Evolutionary conservation across 2,797 vertebrate genomes (phyloP).

Genomic region (Buceros bicornis): DNA sequence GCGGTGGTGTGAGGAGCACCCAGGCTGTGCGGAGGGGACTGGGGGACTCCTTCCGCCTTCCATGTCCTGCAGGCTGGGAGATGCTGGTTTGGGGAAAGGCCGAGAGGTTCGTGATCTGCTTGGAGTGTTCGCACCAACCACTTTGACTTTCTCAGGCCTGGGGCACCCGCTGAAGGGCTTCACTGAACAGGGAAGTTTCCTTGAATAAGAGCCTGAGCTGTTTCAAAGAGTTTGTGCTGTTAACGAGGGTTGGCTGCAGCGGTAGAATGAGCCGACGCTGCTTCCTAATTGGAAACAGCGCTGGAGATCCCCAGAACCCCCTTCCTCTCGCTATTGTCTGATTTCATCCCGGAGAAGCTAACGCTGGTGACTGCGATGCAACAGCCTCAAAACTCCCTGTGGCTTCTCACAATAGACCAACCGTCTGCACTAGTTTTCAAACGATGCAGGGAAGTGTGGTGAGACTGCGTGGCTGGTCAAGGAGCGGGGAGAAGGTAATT

Average conservation of each 20-base stretch:
- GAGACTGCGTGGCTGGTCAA: constrained; percentile 36
- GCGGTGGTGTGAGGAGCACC: rapidly evolving
- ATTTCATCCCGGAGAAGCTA: constrained; percentile 43
- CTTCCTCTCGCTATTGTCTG: neutral
- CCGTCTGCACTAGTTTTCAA: constrained; percentile 16
- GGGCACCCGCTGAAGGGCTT: neutral
- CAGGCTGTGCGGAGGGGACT: rapidly evolving
- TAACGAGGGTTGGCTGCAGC: rapidly evolving
- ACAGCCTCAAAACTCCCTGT: constrained; percentile 31
- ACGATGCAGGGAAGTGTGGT: neutral
- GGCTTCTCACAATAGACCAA: constrained; percentile 44
- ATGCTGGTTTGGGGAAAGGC: rapidly evolving
- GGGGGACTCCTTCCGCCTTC: rapidly evolving
- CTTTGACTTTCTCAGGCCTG: neutral
- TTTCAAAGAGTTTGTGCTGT: neutral
- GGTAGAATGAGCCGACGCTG: neutral
- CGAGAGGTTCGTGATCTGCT: neutral
- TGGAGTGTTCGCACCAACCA: rapidly evolving
- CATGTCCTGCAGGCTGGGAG: rapidly evolving
- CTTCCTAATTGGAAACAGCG: constrained; percentile 36
- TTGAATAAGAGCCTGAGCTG: neutral
- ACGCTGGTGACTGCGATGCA: constrained; percentile 20
- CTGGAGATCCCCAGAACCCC: constrained; percentile 1
- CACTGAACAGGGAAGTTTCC: neutral
- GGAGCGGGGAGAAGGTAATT: constrained; percentile 54